phyloP scores from a whole-genome alignment of 2,888 invertebrate genomes.

The Temnothorax ravouxi region DNA sequence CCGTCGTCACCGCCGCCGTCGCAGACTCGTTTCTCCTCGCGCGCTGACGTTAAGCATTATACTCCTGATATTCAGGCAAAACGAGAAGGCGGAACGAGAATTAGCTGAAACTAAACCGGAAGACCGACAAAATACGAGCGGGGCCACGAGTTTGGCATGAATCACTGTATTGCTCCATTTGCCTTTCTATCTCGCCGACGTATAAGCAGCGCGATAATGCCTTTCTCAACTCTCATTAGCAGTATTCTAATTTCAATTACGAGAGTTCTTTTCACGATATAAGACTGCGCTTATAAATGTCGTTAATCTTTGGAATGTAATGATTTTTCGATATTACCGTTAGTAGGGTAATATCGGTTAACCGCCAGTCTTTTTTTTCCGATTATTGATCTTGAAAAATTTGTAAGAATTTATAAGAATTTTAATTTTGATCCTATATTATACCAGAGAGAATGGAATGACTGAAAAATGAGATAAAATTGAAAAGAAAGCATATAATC shows the following conservation, averaged over 20 bases:
- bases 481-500: background rate
- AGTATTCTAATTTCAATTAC: background rate
- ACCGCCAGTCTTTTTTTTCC: background rate
- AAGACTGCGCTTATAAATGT: background rate
- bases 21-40: conserved; percentile 6
- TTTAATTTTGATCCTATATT: background rate
- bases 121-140: background rate
- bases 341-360: background rate
- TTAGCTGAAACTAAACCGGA: conserved; percentile 14
- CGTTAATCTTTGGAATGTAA: background rate
- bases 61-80: background rate
- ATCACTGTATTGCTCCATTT: background rate
- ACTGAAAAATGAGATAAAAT: background rate
- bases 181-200: background rate
- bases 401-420: background rate
- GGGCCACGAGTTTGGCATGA: background rate
- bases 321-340: background rate
- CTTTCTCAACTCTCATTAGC: background rate
- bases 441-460: background rate
- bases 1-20: conserved; percentile 5
- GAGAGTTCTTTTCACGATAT: background rate
- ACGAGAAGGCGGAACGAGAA: conserved; percentile 4
- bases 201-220: background rate
- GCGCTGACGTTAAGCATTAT: conserved; percentile 40
- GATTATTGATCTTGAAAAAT: background rate